Percentiles rank a stretch among this genome's conserved stretches.
These are phyloP conservation scores for Bos javanicus DNA, from an alignment of 2,113 vertebrate genomes.

Conservation along the genomic window DNA sequence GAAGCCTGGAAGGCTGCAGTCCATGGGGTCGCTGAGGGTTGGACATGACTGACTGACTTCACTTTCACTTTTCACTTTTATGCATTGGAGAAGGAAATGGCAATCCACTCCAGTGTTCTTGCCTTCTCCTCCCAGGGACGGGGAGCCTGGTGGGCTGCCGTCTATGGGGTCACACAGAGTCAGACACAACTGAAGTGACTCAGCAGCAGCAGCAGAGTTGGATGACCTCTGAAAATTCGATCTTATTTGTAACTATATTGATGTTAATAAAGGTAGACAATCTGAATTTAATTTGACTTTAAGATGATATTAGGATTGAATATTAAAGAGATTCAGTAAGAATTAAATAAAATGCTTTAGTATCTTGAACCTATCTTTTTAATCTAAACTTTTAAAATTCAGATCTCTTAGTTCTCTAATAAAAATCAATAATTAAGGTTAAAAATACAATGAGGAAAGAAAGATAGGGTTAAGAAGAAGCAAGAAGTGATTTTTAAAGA, in stretches of 20 bases:
- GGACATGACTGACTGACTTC: too few relatives aligned
- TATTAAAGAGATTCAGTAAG: background rate
- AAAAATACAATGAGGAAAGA: background rate
- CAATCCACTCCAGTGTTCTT: too few relatives aligned
- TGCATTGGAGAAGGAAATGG: too few relatives aligned
- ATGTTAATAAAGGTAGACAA: constrained; percentile 48
- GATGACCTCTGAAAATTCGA: constrained; percentile 19
- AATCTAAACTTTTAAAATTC: background rate
- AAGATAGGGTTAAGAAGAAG: background rate
- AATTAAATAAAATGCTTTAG: background rate
- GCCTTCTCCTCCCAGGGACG: too few relatives aligned
- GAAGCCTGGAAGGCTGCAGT: too few relatives aligned
- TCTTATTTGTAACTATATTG: background rate
- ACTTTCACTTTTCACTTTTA: too few relatives aligned
- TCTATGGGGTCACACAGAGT: too few relatives aligned
- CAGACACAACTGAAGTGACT: too few relatives aligned
- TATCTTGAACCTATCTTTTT: background rate
- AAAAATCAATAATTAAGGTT: background rate
- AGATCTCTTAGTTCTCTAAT: background rate
- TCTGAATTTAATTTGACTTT: constrained; percentile 30
- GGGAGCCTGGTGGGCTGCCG: too few relatives aligned
- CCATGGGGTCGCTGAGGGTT: too few relatives aligned
- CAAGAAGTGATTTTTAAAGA: background rate
- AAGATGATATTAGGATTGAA: background rate
- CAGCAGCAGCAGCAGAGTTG: background rate